Conservation (phyloP, 1,140 invertebrate genomes). For the Zaprionus africanus region DNA sequence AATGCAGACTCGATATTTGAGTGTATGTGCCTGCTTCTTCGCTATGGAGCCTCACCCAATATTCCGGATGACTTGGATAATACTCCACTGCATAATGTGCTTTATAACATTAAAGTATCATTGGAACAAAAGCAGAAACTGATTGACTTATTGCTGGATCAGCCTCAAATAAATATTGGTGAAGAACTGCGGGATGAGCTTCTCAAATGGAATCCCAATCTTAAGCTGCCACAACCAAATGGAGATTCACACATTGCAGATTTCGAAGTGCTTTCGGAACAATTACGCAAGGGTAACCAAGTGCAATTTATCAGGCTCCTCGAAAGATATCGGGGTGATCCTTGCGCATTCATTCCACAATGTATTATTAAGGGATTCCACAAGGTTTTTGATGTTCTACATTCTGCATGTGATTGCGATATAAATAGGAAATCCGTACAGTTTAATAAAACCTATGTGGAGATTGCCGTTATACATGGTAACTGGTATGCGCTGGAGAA, state of each 20-base stretch:
- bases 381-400: slow-evolving; percentile 85
- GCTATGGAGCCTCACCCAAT: slow-evolving; percentile 87
- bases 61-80: slow-evolving; percentile 86
- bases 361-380: slow-evolving; percentile 86
- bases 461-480: slow-evolving; percentile 86
- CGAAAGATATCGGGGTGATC: slow-evolving; percentile 68
- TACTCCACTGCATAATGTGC: slow-evolving; percentile 87
- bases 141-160: slow-evolving; percentile 84
- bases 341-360: slow-evolving; percentile 85
- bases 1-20: slow-evolving; percentile 78
- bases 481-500: slow-evolving; percentile 86
- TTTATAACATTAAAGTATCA: slow-evolving; percentile 85
- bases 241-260: slow-evolving; percentile 50
- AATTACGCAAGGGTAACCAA: slow-evolving; percentile 85
- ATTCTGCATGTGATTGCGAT: slow-evolving; percentile 85
- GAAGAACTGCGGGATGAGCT: slow-evolving; percentile 85
- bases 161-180: slow-evolving; percentile 85
- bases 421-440: slow-evolving; percentile 64
- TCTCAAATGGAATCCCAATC: slow-evolving; percentile 87
- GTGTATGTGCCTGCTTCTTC: slow-evolving; percentile 85
- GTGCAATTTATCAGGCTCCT: slow-evolving; percentile 85
- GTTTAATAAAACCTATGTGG: slow-evolving; percentile 38
- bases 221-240: slow-evolving; percentile 85
- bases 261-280: slow-evolving; percentile 85
- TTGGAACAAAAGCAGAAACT: slow-evolving; percentile 81